phyloP scores from a whole-genome alignment of 2,797 vertebrate genomes.

The Mallotus villosus region DNA sequence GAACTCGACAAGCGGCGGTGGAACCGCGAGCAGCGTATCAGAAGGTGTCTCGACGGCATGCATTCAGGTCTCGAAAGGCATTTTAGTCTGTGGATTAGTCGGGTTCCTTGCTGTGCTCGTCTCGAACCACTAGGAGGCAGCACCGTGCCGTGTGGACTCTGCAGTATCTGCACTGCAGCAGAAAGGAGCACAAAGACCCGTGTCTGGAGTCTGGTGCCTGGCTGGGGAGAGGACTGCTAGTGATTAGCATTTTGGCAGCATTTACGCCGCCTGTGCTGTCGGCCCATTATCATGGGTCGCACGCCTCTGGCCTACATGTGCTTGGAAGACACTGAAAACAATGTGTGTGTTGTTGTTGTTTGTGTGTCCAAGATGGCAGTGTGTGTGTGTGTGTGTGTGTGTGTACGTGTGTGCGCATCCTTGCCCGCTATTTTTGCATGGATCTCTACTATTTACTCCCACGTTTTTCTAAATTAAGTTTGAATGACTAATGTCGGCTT shows the following conservation, averaged over 20 bases:
- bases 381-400: neutral
- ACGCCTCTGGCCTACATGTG: neutral
- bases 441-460: neutral
- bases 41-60: neutral
- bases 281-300: slow-evolving; percentile 15
- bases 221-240: neutral
- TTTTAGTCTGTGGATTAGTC: neutral
- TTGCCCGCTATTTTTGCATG: neutral
- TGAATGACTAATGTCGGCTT: too few species aligned
- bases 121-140: slow-evolving; percentile 33
- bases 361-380: neutral
- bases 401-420: neutral
- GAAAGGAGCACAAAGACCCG: slow-evolving; percentile 20
- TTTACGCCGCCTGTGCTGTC: neutral
- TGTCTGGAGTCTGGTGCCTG: neutral
- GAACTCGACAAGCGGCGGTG: too few species aligned
- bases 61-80: neutral
- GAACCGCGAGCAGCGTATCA: neutral
- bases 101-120: neutral
- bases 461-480: too few species aligned
- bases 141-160: neutral
- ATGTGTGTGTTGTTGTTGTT: neutral
- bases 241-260: slow-evolving; percentile 16
- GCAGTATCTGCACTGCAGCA: slow-evolving; percentile 41
- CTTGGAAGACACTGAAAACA: neutral